Base-by-base conservation (phyloP, 2,113 vertebrate genomes). In the Triplophysa tibetana region DNA sequence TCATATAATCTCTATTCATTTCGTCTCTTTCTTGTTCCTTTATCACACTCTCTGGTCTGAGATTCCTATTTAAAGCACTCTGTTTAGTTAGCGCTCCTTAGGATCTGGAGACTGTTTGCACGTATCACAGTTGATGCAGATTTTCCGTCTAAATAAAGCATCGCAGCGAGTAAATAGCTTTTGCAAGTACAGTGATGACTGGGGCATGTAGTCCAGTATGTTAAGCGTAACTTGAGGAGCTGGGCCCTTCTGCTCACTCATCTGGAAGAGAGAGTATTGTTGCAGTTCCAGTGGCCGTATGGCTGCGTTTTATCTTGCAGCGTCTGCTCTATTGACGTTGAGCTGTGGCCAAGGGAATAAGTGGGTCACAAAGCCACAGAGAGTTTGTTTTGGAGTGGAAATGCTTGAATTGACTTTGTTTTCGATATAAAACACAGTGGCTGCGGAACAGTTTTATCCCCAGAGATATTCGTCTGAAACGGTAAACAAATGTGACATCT, bases 201-300 rank as follows among this genome's bases (percentile, higher is more conserved):
- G 67, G 67, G 61, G 77, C 54, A 38, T 78, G 43, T 52, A 60
- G 68, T 62, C 50, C 29, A 63, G 43, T 64, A 19, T 50, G 38
- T 70, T 79, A 70, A 70, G 45, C 56, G 17, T 63, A 52, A 54
- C 48, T 52, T 54, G 23, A 70, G 58, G 60, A 70, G 56, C 63
- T 62, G 6, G 62, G 60, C 62, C 62, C 38, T 52, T 65, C 61
- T 77, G 75, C 60, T 65, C 75, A 62, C 58, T 72, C 56, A 21
- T 79, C 66, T 79, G 58, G 60, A 70, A 72, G 78, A 79, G 26
- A 33, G 58, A 79, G 58, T 54, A 80, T 65, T 63, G 77, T 79
- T 70, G 58, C 43, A 38, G 78, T 72, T 73, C 78, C 69, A 65
- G 68, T 41, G 29, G 61, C 60, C 16, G n/a, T 64, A 64, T 43